Conservation (phyloP, 2,113 vertebrate genomes). For the Pseudopipra pipra region DNA sequence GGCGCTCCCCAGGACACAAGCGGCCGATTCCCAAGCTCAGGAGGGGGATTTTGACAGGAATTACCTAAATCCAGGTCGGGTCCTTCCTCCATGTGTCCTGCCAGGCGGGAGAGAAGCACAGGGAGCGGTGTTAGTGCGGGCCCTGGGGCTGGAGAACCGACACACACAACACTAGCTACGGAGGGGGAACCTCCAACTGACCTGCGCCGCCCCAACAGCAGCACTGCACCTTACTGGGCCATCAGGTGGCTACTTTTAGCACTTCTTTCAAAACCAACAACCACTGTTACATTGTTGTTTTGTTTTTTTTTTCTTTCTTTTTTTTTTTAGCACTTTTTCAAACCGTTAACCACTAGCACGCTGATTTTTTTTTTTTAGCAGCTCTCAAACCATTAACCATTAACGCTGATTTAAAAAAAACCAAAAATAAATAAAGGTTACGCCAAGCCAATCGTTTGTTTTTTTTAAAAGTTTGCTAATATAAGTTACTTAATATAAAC, state of each 20-base stretch:
- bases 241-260: constrained; percentile 50
- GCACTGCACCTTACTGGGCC: constrained; percentile 65
- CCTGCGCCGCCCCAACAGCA: constrained; percentile 66
- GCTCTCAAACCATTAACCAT: constrained; percentile 73
- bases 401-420: neutral
- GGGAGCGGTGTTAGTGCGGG: constrained; percentile 69
- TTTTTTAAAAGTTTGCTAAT: constrained; percentile 33
- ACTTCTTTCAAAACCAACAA: constrained; percentile 71
- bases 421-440: neutral
- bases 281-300: constrained; percentile 36
- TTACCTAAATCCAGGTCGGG: constrained; percentile 91
- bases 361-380: constrained; percentile 47
- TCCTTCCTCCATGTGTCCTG: constrained; percentile 89
- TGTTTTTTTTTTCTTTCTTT: no score
- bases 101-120: constrained; percentile 73
- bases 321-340: neutral
- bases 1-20: rapidly evolving
- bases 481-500: constrained; percentile 41
- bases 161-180: constrained; percentile 80
- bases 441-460: constrained; percentile 72
- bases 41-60: neutral
- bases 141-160: constrained; percentile 64
- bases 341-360: constrained; percentile 35
- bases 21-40: rapidly evolving
- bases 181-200: neutral